A percentile compares a stretch with the other conserved stretches of the same genome.
Evolutionary conservation across 2,113 vertebrate species (phyloP).

Genomic region (Brevimyrus niger): DNA sequence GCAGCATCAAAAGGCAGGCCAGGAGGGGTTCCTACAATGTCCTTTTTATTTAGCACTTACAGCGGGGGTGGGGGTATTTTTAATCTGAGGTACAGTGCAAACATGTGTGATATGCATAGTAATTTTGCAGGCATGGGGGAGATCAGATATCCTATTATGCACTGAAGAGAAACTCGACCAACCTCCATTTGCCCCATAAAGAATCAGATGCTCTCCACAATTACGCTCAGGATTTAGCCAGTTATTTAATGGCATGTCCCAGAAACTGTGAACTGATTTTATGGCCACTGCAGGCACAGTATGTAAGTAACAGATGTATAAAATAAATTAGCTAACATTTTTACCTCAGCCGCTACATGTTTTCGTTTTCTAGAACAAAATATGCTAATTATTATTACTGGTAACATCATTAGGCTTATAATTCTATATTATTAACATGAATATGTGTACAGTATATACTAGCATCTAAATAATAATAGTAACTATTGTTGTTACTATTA

Average conservation of each 20-base stretch:
- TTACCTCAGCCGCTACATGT: background rate
- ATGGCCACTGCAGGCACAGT: background rate
- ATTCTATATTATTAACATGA: background rate
- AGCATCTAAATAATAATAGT: background rate
- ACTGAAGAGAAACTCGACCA: background rate
- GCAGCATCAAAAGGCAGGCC: background rate
- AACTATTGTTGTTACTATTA: background rate
- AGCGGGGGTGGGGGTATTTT: background rate
- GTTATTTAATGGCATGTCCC: background rate
- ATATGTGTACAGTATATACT: background rate
- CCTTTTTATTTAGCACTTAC: slow-evolving; percentile 2
- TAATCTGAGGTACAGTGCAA: background rate
- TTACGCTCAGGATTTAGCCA: background rate
- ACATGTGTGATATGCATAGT: slow-evolving; percentile 19
- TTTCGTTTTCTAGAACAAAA: background rate
- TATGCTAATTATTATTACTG: background rate
- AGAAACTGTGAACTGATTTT: background rate
- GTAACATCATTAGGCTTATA: background rate
- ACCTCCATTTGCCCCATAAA: background rate
- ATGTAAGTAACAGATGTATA: background rate
- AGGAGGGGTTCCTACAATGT: background rate
- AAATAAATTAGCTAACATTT: background rate
- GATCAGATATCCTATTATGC: background rate
- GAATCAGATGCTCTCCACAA: background rate
- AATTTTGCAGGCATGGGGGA: background rate